These are phyloP conservation scores for Platygyra sinensis DNA, from an alignment of 64 coral and sea anemone genomes.

Conservation along the genomic window DNA sequence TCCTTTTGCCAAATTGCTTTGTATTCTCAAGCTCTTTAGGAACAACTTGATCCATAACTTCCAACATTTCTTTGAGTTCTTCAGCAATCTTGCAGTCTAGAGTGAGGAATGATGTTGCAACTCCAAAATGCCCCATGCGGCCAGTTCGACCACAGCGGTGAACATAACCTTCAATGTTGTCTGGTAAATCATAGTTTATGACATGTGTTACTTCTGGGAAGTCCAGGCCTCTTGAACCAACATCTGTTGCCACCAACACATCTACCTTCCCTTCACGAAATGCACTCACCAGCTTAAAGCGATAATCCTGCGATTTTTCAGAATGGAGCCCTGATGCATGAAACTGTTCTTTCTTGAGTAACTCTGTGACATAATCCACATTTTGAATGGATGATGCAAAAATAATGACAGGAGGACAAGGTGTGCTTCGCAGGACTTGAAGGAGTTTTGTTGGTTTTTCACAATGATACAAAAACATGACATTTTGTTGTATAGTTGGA, in stretches of 20 bases:
- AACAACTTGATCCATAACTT: slow-evolving; percentile 79
- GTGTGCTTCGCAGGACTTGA: slow-evolving; percentile 71
- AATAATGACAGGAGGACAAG: slow-evolving; percentile 93
- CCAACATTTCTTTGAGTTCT: slow-evolving; percentile 89
- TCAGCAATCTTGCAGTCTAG: slow-evolving; percentile 95
- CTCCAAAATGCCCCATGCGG: slow-evolving; percentile 82
- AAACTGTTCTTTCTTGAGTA: slow-evolving; percentile 94
- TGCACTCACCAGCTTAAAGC: slow-evolving; percentile 81
- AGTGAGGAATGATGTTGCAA: slow-evolving; percentile 94
- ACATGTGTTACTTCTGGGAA: slow-evolving; percentile 97
- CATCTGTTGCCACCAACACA: slow-evolving; percentile 86
- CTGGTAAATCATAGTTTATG: slow-evolving; percentile 95
- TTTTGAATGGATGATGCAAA: slow-evolving; percentile 94
- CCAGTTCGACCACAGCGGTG: slow-evolving; percentile 97
- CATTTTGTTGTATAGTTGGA: slow-evolving; percentile 82
- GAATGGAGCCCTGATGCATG: slow-evolving; percentile 96
- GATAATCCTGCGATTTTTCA: slow-evolving; percentile 92
- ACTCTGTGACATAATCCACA: slow-evolving; percentile 92
- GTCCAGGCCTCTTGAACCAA: slow-evolving; percentile 94
- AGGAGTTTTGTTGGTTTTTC: slow-evolving; percentile 89
- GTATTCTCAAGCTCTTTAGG: slow-evolving; percentile 90
- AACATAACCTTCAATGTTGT: slow-evolving; percentile 92
- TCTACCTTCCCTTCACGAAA: slow-evolving; percentile 95
- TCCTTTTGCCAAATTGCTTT: slow-evolving; percentile 97
- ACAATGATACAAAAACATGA: slow-evolving; percentile 85